Evolutionary conservation across 2,888 invertebrate genomes (phyloP), one percentile per base, ranked within the genome.

Genomic region (Xanthorhoe spadicearia): DNA sequence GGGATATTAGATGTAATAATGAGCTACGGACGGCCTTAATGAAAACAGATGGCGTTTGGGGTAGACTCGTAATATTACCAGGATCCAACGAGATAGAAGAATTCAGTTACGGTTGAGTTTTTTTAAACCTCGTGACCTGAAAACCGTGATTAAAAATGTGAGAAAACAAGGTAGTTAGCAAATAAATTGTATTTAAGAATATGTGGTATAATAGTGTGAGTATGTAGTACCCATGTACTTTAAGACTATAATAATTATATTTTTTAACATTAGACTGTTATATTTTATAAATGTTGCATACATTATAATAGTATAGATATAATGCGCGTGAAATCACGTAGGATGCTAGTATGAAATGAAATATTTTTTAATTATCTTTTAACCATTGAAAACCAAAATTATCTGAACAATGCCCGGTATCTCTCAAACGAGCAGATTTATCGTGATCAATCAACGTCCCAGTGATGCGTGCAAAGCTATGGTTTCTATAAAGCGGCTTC

Each of bases 1-100:
- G 75, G 74, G 76, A 79, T 80, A 82, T 82, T 82, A 75, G 73
- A 75, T 78, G 77, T 75, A 80, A 79, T 82, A 82, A 81, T 80
- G 78, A 82, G 77, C 74, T 70, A 70, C 61, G 78, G 78, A 81
- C 77, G 79, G 68, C 64, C 61, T 71, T 83, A 83, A 83, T 82
- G 81, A 83, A 82, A 83, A 83, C 79, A 76, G 76, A 83, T 83
- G 80, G 79, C 72, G 77, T 74, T 61, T 71, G 74, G 76, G 62
- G 65, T 52, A 64, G 68, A 69, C 59, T 70, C 48, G 59, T 54
- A 50, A 59, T 59, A 58, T 54, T 43, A 59, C 59, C 43, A 43
- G 43, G 51, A 43, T 59, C 19, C 13, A 32, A 18, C 6, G 15
- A 59, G 15, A 49, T 51, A n/a, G 18, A 35, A 43, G 52, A 60